A percentile compares a stretch with the other conserved stretches of the same genome.
These are phyloP conservation scores for Asobara japonica DNA, from an alignment of 1,140 invertebrate genomes.

Conservation along the genomic window DNA sequence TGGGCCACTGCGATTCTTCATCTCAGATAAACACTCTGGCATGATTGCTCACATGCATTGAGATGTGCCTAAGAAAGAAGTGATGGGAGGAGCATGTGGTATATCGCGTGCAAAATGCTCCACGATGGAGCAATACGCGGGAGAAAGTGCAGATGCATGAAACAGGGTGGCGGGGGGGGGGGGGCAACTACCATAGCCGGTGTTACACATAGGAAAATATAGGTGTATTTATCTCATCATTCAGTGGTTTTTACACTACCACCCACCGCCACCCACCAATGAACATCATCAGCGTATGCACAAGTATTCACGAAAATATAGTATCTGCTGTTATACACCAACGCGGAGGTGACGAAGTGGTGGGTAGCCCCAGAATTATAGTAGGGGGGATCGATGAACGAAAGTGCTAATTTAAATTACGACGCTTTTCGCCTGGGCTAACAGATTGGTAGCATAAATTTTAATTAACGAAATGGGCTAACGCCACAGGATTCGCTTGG, in stretches of 20 bases:
- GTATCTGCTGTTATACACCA: no score
- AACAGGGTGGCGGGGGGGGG: no score
- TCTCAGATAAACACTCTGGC: neutral
- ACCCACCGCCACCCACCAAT: neutral
- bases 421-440: conserved; percentile 35
- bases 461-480: conserved; percentile 44
- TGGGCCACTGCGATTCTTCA: neutral
- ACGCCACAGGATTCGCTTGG: conserved; percentile 31
- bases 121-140: neutral
- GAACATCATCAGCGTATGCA: neutral
- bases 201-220: neutral
- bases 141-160: conserved; percentile 15
- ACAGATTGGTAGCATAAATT: conserved; percentile 42
- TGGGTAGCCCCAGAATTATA: conserved; percentile 10
- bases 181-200: neutral
- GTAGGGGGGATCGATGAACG: conserved; percentile 36
- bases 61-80: neutral
- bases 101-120: conserved; percentile 2
- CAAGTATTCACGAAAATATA: no score
- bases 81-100: neutral
- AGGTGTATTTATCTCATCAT: neutral
- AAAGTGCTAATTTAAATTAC: conserved; percentile 44
- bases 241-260: neutral
- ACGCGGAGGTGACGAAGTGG: neutral
- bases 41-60: neutral